Conservation (phyloP, 1,140 invertebrate species). For the Drosophila suzukii region DNA sequence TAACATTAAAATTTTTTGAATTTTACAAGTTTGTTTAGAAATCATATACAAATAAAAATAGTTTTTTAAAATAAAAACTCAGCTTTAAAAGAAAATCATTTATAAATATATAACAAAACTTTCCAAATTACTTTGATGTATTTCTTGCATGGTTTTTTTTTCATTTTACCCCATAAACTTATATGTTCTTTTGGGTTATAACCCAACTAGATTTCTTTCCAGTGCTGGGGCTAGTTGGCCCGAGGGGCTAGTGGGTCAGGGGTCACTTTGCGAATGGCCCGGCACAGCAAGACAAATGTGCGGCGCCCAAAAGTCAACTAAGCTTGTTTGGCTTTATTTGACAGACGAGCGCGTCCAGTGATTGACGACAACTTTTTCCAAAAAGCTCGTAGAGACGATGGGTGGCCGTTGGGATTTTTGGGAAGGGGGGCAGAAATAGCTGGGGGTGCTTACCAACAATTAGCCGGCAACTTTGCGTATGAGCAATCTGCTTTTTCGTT, state of each 20-base stretch:
- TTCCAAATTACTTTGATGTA: no score
- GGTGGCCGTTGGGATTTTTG: background rate
- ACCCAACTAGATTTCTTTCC: background rate
- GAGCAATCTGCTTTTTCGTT: constrained; percentile 14
- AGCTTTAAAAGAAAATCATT: no score
- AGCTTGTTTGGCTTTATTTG: constrained; percentile 73
- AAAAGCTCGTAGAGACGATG: constrained; percentile 21
- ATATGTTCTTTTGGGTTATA: no score
- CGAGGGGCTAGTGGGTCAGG: background rate
- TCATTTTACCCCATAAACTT: no score
- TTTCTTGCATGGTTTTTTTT: no score
- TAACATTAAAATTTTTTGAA: no score
- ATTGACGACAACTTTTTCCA: constrained; percentile 65
- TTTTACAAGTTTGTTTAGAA: no score
- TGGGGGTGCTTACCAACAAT: constrained; percentile 26
- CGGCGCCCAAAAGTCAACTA: constrained; percentile 69
- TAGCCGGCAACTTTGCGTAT: constrained; percentile 39
- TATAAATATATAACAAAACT: no score
- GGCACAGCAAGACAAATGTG: constrained; percentile 62
- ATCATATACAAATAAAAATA: no score
- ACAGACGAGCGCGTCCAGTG: constrained; percentile 62
- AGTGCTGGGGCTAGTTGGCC: constrained; percentile 4
- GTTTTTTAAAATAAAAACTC: no score
- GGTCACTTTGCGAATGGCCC: constrained; percentile 14
- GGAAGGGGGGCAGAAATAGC: background rate